phyloP scores from a whole-genome alignment of 2,113 vertebrate genomes.

The Tylochromis polylepis region DNA sequence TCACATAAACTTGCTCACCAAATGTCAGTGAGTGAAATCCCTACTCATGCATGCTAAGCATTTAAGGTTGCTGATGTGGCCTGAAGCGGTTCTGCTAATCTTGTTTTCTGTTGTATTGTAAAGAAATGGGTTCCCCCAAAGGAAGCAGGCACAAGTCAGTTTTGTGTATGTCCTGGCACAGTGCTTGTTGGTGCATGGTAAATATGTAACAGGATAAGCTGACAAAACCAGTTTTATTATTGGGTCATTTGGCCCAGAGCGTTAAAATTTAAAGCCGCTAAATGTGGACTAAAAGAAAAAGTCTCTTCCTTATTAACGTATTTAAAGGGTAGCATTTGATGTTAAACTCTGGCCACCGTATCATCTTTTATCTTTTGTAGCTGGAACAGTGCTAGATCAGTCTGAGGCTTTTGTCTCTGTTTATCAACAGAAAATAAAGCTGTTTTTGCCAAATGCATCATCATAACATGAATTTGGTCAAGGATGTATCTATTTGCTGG shows the following conservation, averaged over 20 bases:
- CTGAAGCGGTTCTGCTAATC: neutral
- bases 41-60: neutral
- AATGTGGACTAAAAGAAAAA: neutral
- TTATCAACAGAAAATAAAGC: neutral
- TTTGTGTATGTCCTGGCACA: neutral
- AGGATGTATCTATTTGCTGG: neutral
- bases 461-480: neutral
- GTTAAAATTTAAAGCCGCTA: neutral
- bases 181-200: slow-evolving; percentile 17
- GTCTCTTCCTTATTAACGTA: neutral
- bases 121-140: neutral
- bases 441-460: neutral
- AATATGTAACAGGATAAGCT: neutral
- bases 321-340: neutral
- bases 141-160: neutral
- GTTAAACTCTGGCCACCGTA: neutral
- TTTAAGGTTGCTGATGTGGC: neutral
- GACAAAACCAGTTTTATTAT: neutral
- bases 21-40: neutral
- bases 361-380: neutral
- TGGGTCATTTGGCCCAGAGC: neutral
- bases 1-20: neutral
- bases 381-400: neutral
- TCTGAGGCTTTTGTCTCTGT: neutral
- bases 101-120: neutral